Evolutionary conservation across 1,140 invertebrate genomes (phyloP).

Genomic region (Drosophila lowei): DNA sequence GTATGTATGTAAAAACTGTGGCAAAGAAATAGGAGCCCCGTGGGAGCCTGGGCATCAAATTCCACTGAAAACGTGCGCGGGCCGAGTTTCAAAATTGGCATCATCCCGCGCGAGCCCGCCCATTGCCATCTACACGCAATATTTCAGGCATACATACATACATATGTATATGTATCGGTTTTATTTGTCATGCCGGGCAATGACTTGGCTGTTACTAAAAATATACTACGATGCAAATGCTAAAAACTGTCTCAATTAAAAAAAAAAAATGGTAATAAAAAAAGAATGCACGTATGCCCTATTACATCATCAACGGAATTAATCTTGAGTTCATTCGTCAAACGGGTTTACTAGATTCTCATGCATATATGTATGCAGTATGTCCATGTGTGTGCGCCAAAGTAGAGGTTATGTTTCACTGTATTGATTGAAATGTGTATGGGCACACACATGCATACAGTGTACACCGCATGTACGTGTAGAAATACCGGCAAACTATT

Average conservation of each 20-base stretch:
- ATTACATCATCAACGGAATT: constrained; percentile 71
- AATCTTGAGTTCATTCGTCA: constrained; percentile 59
- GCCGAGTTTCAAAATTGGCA: no score
- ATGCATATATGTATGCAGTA: constrained; percentile 19
- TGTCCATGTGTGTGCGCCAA: constrained; percentile 19
- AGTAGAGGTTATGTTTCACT: constrained; percentile 42
- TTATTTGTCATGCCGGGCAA: constrained; percentile 17
- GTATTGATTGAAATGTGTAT: constrained; percentile 34
- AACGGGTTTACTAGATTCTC: constrained; percentile 67
- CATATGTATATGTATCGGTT: constrained; percentile 4
- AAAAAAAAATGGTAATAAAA: not conserved
- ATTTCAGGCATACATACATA: no score
- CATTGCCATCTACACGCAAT: no score
- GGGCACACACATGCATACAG: constrained; percentile 13
- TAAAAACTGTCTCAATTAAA: not conserved
- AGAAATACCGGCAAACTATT: constrained; percentile 29
- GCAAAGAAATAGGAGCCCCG: no score
- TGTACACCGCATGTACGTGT: constrained; percentile 11
- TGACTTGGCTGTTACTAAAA: constrained; percentile 26
- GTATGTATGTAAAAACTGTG: not conserved
- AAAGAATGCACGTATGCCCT: constrained; percentile 45
- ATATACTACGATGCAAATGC: constrained; percentile 12
- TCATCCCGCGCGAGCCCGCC: no score
- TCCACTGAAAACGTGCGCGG: no score
- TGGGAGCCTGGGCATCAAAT: no score